These are phyloP conservation scores for Cynocephalus volans DNA, from an alignment of 2,113 vertebrate species.

Conservation along the genomic window DNA sequence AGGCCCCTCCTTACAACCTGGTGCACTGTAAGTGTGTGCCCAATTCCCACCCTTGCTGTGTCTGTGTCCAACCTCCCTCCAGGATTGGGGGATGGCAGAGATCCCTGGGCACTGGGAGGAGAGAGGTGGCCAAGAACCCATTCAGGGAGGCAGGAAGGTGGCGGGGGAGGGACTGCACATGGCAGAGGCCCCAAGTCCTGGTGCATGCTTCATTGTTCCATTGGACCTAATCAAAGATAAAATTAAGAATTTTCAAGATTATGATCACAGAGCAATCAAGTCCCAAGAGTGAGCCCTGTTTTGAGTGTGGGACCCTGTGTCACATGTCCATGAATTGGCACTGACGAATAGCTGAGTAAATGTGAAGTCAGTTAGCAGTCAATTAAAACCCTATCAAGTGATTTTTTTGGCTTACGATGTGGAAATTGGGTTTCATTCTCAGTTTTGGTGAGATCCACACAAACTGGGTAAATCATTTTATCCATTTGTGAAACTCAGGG, in stretches of 20 bases:
- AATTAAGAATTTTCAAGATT: background rate
- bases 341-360: background rate
- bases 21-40: background rate
- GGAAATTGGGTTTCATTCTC: constrained; percentile 11
- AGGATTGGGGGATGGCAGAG: background rate
- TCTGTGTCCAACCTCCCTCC: background rate
- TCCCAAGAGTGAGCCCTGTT: background rate
- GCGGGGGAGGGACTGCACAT: background rate
- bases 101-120: background rate
- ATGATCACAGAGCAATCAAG: background rate
- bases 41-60: background rate
- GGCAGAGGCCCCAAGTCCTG: background rate
- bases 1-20: background rate
- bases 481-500: background rate
- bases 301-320: background rate
- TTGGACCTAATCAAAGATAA: background rate
- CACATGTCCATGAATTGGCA: background rate
- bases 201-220: background rate
- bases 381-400: background rate
- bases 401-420: background rate
- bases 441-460: background rate
- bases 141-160: background rate
- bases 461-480: background rate
- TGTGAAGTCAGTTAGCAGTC: background rate
- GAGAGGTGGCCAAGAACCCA: too few relatives aligned